Conservation (phyloP, 2,888 invertebrate species). For the Scaptomyza reducta region DNA sequence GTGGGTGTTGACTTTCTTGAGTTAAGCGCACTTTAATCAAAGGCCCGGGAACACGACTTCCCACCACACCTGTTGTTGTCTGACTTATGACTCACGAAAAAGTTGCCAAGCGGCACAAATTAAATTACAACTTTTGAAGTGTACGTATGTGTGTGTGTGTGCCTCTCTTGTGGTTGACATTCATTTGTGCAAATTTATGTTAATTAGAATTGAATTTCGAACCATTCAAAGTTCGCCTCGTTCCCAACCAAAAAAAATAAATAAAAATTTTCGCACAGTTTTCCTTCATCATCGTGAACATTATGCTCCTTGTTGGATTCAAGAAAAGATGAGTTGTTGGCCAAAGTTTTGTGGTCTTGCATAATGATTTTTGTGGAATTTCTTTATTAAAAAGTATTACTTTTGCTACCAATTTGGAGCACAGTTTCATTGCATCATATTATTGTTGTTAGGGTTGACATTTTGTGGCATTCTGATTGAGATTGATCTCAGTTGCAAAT, state of each 20-base stretch:
- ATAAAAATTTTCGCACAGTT: conserved; percentile 10
- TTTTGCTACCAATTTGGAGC: not conserved
- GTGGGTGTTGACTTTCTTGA: conserved; percentile 27
- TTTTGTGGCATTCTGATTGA: no score
- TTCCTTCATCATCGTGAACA: conserved; percentile 1
- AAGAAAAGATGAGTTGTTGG: conserved; percentile 56
- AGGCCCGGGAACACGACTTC: conserved; percentile 8
- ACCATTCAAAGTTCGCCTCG: conserved; percentile 65
- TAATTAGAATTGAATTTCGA: conserved; percentile 80
- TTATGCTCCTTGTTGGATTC: conserved; percentile 66
- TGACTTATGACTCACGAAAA: conserved; percentile 73
- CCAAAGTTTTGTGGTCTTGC: conserved; percentile 53
- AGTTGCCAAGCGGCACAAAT: conserved; percentile 73
- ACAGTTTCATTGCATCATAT: no score
- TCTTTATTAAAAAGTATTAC: conserved; percentile 61
- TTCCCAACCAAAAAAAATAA: conserved; percentile 7
- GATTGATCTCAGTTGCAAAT: no score
- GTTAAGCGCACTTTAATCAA: conserved; percentile 63
- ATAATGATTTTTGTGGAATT: conserved; percentile 75
- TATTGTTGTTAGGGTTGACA: no score
- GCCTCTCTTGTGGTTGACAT: conserved; percentile 74
- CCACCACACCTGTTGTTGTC: conserved; percentile 56
- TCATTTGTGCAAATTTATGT: conserved; percentile 79
- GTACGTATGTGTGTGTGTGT: conserved; percentile 14
- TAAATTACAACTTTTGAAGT: conserved; percentile 63